Conservation (phyloP, 1,140 invertebrate genomes). For the Cotesia typhae region DNA sequence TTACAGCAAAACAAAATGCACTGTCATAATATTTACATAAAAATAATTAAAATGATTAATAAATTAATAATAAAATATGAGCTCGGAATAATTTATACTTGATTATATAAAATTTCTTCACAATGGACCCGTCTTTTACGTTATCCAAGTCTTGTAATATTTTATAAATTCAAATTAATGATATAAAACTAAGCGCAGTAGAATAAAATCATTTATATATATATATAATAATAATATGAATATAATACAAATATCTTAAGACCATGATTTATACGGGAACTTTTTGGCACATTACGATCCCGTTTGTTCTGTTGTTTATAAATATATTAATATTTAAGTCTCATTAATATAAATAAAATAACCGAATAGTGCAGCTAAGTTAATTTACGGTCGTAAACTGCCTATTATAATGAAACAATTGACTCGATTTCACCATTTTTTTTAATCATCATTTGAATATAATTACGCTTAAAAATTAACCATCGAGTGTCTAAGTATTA, state of each 20-base stretch:
- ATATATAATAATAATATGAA: neutral
- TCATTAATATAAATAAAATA: slow-evolving; percentile 3
- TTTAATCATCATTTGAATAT: neutral
- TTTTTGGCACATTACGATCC: slow-evolving; percentile 19
- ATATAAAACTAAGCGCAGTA: no score
- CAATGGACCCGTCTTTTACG: no score
- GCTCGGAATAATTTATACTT: no score
- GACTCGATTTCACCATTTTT: neutral
- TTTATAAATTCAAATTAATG: no score
- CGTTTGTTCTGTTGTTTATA: neutral
- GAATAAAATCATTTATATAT: no score
- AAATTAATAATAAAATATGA: no score
- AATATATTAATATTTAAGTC: neutral
- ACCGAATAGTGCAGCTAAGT: neutral
- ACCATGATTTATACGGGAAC: neutral
- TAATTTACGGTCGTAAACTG: slow-evolving; percentile 6
- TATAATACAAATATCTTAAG: slow-evolving; percentile 1
- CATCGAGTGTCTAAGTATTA: neutral
- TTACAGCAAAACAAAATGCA: no score
- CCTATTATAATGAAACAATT: slow-evolving; percentile 5
- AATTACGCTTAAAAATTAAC: slow-evolving; percentile 4
- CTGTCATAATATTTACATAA: no score
- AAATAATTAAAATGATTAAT: no score
- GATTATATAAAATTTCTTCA: no score
- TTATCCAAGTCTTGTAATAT: no score